Base-by-base conservation (phyloP, 2,797 vertebrate genomes). In the Erpetoichthys calabaricus region DNA sequence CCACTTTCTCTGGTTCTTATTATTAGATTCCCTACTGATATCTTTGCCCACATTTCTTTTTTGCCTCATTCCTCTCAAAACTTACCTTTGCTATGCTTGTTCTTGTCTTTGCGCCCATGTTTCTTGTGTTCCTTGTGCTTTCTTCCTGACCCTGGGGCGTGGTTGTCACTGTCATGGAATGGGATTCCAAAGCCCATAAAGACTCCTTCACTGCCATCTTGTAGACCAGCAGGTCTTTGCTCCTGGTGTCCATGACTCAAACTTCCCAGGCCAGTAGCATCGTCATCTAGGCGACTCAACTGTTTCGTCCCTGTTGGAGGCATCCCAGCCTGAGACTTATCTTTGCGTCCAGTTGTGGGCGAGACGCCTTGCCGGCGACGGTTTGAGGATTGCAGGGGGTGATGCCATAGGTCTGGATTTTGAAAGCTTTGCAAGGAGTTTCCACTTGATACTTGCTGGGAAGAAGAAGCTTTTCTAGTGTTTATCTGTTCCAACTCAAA, bases 61-160 rank as follows among this genome's bases (percentile, higher is more conserved):
- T 25, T 25, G 25, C 25, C 25, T 25, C 25, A 25, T 25, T 25
- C 25, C 25, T 25, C 25, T 25, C 25, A 25, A 25, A 25, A 25
- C 67, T 59, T 80, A 97, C 94, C 92, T 91, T 84, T 79, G 57
- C 78, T 82, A 4, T 79, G 84, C 6, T 82, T 85, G 42, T 73
- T 69, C 63, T 86, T 88, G 57, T 94, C 89, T 59, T 83, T 86
- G 52, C 86, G 85, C 58, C 76, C 64, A 7, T 85, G 82, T 4
- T 82, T 86, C 68, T 79, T 87, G 53, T 82, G 82, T 8, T 87
- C 85, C 4, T 65, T 72, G 1, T 79, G 83, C 5, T 84, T 91
- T 71, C 75, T 84, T 4, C 75, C 81, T 7, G 75, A 66, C n/a
- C 83, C 87, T 0, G 76, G 73, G 1, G 88, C 75, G 51, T 80